A percentile compares a stretch with the other conserved stretches of the same genome.
Evolutionary conservation across 2,888 invertebrate species (phyloP).

Genomic region (Smittia aterrima): DNA sequence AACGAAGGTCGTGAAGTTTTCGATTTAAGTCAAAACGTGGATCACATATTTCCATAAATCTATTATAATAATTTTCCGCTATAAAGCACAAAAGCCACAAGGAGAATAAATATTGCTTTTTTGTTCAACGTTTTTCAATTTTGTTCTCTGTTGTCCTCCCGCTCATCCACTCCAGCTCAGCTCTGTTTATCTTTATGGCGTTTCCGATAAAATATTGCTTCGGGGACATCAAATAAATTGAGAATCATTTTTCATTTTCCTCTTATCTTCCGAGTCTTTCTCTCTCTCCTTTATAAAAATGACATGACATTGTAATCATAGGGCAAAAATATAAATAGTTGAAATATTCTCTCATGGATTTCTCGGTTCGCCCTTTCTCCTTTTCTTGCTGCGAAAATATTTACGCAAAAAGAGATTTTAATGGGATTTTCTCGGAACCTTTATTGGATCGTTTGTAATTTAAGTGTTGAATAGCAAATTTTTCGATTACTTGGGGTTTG

Average conservation of each 20-base stretch:
- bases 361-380: no score
- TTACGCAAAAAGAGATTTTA: not conserved
- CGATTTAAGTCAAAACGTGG: no score
- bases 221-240: slow-evolving; percentile 34
- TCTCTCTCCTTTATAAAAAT: not conserved
- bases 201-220: slow-evolving; percentile 34
- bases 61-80: not conserved
- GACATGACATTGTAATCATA: slow-evolving; percentile 30
- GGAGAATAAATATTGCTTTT: not conserved
- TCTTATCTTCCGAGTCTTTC: not conserved
- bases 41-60: not conserved
- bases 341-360: not conserved
- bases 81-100: not conserved
- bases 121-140: not conserved
- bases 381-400: not conserved
- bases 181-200: slow-evolving; percentile 32
- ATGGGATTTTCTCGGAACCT: no score
- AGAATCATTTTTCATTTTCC: slow-evolving; percentile 33
- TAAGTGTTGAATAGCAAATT: no score
- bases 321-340: not conserved
- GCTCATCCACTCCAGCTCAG: not conserved
- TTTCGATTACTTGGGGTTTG: no score
- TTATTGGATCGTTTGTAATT: no score
- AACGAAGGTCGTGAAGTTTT: no score
- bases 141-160: not conserved